Evolutionary conservation across 2,113 vertebrate genomes (phyloP), one percentile per base, ranked within the genome.

Genomic region (Chlorocebus sabaeus): DNA sequence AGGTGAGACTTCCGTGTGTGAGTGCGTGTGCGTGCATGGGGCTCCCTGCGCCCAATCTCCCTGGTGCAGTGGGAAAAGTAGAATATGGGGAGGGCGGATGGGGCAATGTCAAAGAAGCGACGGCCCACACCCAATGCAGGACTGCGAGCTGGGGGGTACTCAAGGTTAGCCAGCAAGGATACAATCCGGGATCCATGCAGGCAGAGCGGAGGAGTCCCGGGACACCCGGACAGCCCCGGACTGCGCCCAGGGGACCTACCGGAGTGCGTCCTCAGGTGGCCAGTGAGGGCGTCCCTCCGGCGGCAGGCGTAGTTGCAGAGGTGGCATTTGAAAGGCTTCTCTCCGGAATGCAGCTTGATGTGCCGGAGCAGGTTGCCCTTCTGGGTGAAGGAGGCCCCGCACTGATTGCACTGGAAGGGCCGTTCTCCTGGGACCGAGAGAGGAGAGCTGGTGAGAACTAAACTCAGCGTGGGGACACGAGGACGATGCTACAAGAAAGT

Each of bases 311-410:
- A 99, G 99, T 99, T 99, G 98, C 99, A 99, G 95, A 99, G 99
- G 98, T 99, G 99, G 98, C 99, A 99, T 98, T 99, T 99, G 98
- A 99, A 99, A 95, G 99, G 99, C 98, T 99, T 99, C 98, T 99
- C 99, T 57, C 99, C 99, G 0, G 99, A 99, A 96, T 99, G 99
- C 89, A 99, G 98, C 98, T 99, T 99, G 97, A 99, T 99, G 98
- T 99, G 99, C n/a, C 99, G 99, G 73, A 99, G 99, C 91, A 99
- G 99, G 98, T 99, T 99, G 84, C 99, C 99, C 97, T 99, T 99
- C 98, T 99, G 99, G 23, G 99, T 99, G 97, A 99, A 99, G 48
- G 99, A 99, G 93, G 99, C 99, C 35, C 99, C 99, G 0, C 99
- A 99, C 99, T 99, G 99, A 98, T 98, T 99, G 98, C 99, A 99